Conservation (phyloP, 2,113 vertebrate species). For the Bolborhynchus lineola region DNA sequence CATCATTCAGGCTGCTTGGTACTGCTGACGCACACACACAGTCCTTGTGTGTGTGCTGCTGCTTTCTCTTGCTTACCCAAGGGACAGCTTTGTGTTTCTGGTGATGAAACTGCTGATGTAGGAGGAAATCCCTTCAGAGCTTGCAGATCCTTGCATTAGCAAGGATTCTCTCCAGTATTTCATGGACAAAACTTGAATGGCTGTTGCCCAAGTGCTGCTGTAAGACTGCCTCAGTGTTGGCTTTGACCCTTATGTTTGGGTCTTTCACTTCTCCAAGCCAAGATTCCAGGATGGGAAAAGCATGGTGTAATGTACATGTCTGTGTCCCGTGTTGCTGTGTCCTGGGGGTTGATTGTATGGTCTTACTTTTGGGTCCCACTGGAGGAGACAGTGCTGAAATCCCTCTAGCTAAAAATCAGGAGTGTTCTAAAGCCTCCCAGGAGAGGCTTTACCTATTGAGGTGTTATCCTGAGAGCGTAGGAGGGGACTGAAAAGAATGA, state of each 20-base stretch:
- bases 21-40: neutral
- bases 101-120: neutral
- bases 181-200: neutral
- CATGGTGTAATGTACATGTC: neutral
- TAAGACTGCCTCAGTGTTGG: neutral
- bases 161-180: neutral
- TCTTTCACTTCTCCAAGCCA: neutral
- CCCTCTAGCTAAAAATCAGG: neutral
- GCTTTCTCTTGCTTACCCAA: neutral
- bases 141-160: neutral
- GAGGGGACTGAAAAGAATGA: neutral
- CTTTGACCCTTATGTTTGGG: neutral
- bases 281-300: neutral
- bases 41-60: neutral
- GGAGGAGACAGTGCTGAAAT: neutral
- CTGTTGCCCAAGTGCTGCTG: neutral
- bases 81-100: neutral
- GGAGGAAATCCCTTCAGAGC: neutral
- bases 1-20: no score
- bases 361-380: neutral
- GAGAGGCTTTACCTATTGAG: neutral
- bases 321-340: rapidly evolving
- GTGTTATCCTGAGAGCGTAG: neutral
- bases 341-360: rapidly evolving
- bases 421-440: neutral